Evolutionary conservation across 2,113 vertebrate genomes (phyloP), one percentile per base, ranked within the genome.

Genomic region (Oryzias celebensis): DNA sequence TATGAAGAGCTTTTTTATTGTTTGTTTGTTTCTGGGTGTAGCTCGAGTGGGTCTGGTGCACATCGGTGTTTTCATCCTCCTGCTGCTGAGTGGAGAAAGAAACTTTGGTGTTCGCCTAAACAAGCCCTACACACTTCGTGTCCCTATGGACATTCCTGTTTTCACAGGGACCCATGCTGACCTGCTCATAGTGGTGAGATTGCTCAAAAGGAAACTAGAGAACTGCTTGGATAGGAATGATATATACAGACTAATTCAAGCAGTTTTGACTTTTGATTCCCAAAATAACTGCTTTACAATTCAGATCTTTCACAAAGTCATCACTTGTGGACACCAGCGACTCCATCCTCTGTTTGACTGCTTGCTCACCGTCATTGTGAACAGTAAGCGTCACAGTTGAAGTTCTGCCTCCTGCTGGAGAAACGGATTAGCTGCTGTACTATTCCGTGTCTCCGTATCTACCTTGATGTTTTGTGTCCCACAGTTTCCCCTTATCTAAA

Each of bases 101-200:
- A 99, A 99, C 91, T 99, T 99, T 0, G 97, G 97, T 1, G 97
- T 99, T 45, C 94, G 96, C 22, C 88, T 99, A 72, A 99, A 99
- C 88, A 99, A 99, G 71, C 96, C 97, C 1, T 99, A 94, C 76
- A 90, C 92, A 0, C 94, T 96, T 14, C 93, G 93, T 0, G 94
- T 98, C 65, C 94, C 97, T 22, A 97, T 98, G 95, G 97, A 99
- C 82, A 94, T 99, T 52, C 95, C 97, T 0, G 95, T 98, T 17
- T 99, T 99, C 88, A 97, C 95, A 0, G 97, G 97, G 28, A 98
- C 96, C 1, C 97, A 99, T 4, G 97, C 96, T 0, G 97, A 99
- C 85, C 92, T 99, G 78, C 96, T 99, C 26, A 90, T 99, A 1
- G 91, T 98, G 89, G 97, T 99, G 84, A 93, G 93, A 61, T 7